Evolutionary conservation across 2,797 vertebrate genomes (phyloP).

Genomic region (Coreius guichenoti): DNA sequence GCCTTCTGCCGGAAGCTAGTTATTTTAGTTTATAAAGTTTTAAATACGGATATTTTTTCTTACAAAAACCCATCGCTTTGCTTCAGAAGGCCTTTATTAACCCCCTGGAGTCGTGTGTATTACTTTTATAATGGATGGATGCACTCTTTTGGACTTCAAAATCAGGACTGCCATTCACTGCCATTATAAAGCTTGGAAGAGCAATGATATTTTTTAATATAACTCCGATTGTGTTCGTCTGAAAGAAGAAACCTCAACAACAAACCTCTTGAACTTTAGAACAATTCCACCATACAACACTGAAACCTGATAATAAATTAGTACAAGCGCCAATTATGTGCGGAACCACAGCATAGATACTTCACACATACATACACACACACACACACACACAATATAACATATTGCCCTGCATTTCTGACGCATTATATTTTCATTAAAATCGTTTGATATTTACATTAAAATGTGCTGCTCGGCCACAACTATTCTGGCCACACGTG

Average conservation of each 20-base stretch:
- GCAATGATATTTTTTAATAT: too few relatives aligned
- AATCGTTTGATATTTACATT: conserved; percentile 18
- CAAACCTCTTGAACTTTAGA: conserved; percentile 29
- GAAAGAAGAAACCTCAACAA: not conserved
- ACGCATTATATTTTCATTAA: conserved; percentile 1
- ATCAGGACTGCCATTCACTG: too few relatives aligned
- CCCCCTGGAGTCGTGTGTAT: too few relatives aligned
- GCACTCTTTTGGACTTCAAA: too few relatives aligned
- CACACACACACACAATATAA: not conserved
- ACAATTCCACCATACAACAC: conserved; percentile 17
- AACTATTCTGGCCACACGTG: not conserved
- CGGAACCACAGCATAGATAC: not conserved
- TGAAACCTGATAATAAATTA: conserved; percentile 18
- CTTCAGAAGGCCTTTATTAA: too few relatives aligned
- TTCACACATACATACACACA: conserved; percentile 6
- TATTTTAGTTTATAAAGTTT: too few relatives aligned
- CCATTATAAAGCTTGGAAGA: too few relatives aligned
- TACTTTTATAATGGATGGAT: too few relatives aligned
- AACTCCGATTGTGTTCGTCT: too few relatives aligned
- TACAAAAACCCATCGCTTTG: too few relatives aligned
- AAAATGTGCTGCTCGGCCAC: not conserved
- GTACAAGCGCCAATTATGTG: not conserved
- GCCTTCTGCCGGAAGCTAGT: too few relatives aligned
- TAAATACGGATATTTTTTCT: too few relatives aligned
- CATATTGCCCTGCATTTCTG: not conserved